A percentile compares a stretch with the other conserved stretches of the same genome.
Evolutionary conservation across 2,888 invertebrate genomes (phyloP).

Genomic region (Caenorhabditis becei): DNA sequence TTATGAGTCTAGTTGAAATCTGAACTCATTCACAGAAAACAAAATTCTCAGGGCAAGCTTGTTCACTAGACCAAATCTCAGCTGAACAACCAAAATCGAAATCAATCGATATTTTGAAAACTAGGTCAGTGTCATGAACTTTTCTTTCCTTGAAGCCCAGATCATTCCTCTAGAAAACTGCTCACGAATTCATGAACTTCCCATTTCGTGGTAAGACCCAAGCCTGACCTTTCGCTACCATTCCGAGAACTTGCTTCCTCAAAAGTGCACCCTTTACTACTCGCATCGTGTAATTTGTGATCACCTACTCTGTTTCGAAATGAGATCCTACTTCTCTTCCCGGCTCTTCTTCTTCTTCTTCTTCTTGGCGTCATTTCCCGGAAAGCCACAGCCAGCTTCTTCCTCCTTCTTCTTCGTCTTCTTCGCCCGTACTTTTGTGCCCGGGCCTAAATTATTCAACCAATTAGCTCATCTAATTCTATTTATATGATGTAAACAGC

Average conservation of each 20-base stretch:
- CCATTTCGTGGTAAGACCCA: too few species aligned
- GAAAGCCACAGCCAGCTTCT: constrained; percentile 45
- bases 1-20: too few species aligned
- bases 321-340: constrained; percentile 18
- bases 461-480: constrained; percentile 61
- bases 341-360: not conserved
- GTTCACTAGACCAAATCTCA: too few species aligned
- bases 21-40: too few species aligned
- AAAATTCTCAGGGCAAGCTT: too few species aligned
- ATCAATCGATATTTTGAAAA: too few species aligned
- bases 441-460: constrained; percentile 58
- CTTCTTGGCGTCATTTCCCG: constrained; percentile 53
- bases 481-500: constrained; percentile 59
- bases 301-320: constrained; percentile 28
- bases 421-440: constrained; percentile 42
- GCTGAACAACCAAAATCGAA: too few species aligned
- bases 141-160: too few species aligned
- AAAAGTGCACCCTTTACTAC: constrained; percentile 15
- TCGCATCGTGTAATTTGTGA: constrained; percentile 21
- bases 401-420: constrained; percentile 3
- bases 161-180: too few species aligned
- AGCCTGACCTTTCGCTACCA: not conserved
- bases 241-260: constrained; percentile 20
- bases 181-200: too few species aligned
- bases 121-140: too few species aligned